Base-by-base conservation (phyloP, 2,797 vertebrate species). In the Arnoldichthys spilopterus region DNA sequence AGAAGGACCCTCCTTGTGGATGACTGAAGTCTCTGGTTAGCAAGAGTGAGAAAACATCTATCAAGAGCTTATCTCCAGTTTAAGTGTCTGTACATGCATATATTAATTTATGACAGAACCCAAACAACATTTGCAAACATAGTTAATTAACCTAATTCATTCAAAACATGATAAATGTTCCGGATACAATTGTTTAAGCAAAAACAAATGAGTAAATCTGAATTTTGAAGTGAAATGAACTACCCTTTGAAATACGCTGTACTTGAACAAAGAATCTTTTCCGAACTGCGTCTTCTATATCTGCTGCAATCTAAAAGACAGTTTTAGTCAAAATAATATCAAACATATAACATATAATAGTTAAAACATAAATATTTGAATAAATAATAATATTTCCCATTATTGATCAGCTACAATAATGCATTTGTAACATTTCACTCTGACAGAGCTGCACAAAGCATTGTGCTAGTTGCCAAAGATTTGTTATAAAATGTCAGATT, bases 261-360 rank as follows among this genome's bases (percentile, higher is more conserved):
- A 94, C 85, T 3, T 82, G 76, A 77, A 95, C 69, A 22, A 26
- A 71, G 69, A 95, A 95, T 12, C 32, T 84, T 86, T 89, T 94
- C 62, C 92, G 92, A 67, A 94, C 90, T 3, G 93, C 91, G 81
- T 95, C 93, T 49, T 91, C 72, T 78, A 92, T 78, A 4, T 95
- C 88, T 13, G 92, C 93, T 37, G 93, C 93, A 69, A 94, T 91
- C 94, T 94, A 84, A 45, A 66, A 62, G 18, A 53, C 13, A 59
- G n/a, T 24, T 56, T 26, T 6, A 72, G 18, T 78, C 1, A 76
- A 45, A 28, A 78, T 61, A 75, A 2, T 2, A 51, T 5, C 24
- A 26, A 24, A 62, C 12, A 24, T 6, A 12, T 20, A 18, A 61
- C 7, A 64, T 12, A 67, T 24, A 30, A 2, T 15, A 8, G 3